These are phyloP conservation scores for Cantharis rufa DNA, from an alignment of 2,888 invertebrate species.

Conservation along the genomic window DNA sequence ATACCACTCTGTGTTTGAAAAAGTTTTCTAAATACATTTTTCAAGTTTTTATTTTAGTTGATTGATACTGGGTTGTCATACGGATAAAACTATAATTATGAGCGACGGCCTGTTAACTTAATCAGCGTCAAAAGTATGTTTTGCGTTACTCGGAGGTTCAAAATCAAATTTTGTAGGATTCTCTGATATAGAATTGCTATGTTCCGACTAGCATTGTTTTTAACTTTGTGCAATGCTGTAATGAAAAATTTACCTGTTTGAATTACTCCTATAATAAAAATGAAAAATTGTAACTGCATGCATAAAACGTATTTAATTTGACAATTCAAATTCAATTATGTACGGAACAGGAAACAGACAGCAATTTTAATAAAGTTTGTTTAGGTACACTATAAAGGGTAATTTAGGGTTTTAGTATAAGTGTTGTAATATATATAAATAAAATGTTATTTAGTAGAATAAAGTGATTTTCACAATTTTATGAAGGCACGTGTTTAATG, in stretches of 20 bases:
- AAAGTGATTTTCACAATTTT: background rate
- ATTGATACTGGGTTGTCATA: too few species aligned
- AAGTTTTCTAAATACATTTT: too few species aligned
- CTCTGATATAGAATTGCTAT: background rate
- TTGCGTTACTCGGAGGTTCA: background rate
- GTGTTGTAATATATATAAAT: background rate
- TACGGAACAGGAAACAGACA: background rate
- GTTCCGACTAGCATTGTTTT: background rate
- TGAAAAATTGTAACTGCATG: background rate
- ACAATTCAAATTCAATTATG: background rate
- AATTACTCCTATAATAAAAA: background rate
- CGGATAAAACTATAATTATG: too few species aligned
- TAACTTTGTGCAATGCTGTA: background rate
- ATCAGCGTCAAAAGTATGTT: too few species aligned
- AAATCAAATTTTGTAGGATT: background rate
- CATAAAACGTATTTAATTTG: background rate
- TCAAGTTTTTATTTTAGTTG: too few species aligned
- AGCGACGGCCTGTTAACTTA: too few species aligned
- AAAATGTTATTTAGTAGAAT: background rate
- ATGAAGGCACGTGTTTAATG: background rate
- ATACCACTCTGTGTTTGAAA: too few species aligned
- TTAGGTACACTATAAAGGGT: background rate
- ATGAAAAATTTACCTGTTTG: background rate
- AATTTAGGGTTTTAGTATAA: background rate
- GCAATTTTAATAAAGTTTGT: background rate